Base-by-base conservation (phyloP, 2,888 invertebrate species). In the Arctia plantaginis region DNA sequence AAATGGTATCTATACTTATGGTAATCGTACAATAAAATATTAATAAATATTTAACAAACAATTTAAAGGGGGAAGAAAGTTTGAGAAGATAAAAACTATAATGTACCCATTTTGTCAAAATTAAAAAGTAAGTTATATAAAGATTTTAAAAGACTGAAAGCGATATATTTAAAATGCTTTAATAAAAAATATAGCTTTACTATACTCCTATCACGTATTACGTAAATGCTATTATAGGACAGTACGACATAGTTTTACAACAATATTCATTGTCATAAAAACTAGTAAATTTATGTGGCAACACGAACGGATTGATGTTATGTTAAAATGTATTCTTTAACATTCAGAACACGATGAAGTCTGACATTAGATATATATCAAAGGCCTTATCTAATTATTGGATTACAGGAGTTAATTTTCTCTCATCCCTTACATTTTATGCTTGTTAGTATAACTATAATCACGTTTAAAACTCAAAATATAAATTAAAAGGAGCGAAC, bases 231-330 rank as follows among this genome's bases (percentile, higher is more conserved):
- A 39, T 39, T 69, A 59, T 35, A 69, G 39, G 30, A 69, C n/a
- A 39, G 39, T 27, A 39, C 59, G 41, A 44, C 41, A 64, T 44
- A 30, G 41, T 23, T 44, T 33, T 64, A 39, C 20, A 44, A 64
- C 44, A 70, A 62, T 62, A 64, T 70, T 44, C 64, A 64, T 70
- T 70, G 62, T 41, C 66, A 66, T 39, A 41, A 23, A 35, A 59
- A 23, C n/a, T 23, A 30, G 30, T 30, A 67, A 55, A 62, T 27
- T 69, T 73, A 69, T 70, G 55, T 69, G 41, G 41, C 6, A 59
- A 65, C 66, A 68, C 44, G 69, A 41, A 69, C 33, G 7, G 20
- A 27, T 10, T 33, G 18, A 30, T 44, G 6, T 59, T 69, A 68
- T 41, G 27, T 41, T 70, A 69, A 55, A 66, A 71, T 47, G n/a